Conservation (phyloP, 2,797 vertebrate genomes). For the Thalassophryne amazonica region DNA sequence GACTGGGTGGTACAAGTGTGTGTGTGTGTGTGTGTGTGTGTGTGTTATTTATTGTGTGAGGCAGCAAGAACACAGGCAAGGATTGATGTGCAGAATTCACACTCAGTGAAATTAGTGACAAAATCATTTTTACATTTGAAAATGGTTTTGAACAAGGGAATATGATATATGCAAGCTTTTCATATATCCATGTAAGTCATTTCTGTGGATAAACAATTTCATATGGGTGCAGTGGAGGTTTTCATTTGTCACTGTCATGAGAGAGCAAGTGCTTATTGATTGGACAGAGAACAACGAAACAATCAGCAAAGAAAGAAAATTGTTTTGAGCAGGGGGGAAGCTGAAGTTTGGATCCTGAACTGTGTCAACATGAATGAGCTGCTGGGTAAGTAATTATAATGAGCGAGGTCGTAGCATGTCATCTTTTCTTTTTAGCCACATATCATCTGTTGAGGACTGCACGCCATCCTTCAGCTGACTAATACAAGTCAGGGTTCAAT, state of each 20-base stretch:
- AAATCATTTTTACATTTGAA: conserved; percentile 30
- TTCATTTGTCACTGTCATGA: conserved; percentile 79
- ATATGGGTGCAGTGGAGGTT: conserved; percentile 55
- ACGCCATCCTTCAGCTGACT: background rate
- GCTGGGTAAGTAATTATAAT: conserved; percentile 49
- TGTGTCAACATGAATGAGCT: conserved; percentile 49
- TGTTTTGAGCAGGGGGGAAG: conserved; percentile 59
- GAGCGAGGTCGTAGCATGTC: conserved; percentile 31
- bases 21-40: background rate
- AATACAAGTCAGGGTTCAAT: conserved; percentile 11
- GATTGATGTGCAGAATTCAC: background rate
- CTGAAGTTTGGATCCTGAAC: conserved; percentile 35
- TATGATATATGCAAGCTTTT: conserved; percentile 62
- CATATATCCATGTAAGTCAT: conserved; percentile 70
- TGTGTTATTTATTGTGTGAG: background rate
- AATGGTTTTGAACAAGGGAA: conserved; percentile 40
- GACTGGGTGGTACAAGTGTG: background rate
- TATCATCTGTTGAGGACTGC: conserved; percentile 25
- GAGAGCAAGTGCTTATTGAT: conserved; percentile 80
- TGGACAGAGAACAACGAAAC: conserved; percentile 64
- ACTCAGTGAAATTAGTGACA: conserved; percentile 18
- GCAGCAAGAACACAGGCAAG: conserved; percentile 5
- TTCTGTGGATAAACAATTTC: conserved; percentile 77
- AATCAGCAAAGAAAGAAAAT: conserved; percentile 66
- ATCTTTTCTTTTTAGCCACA: conserved; percentile 50